A percentile compares a stretch with the other conserved stretches of the same genome.
Conservation (phyloP, 2,888 invertebrate species). For the Tenthredo distinguenda region DNA sequence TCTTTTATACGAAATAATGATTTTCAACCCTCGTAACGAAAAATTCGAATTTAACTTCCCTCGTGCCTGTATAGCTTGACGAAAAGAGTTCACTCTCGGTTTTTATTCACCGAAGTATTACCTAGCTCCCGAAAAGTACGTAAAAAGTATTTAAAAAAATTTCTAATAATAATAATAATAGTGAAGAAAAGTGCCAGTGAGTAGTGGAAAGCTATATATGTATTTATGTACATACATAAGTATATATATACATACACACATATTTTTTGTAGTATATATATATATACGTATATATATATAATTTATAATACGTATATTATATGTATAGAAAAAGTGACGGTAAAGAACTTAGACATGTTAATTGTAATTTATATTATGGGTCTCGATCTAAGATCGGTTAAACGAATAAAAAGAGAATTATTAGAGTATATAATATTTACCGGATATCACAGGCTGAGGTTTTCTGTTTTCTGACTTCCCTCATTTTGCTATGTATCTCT, state of each 20-base stretch:
- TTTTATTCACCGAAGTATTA: background rate
- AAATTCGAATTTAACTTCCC: too few species aligned
- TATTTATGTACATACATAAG: background rate
- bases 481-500: conserved; percentile 35
- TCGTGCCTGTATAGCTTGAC: background rate
- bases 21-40: too few species aligned
- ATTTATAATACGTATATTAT: conserved; percentile 6
- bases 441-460: conserved; percentile 28
- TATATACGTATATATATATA: background rate
- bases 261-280: background rate
- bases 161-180: conserved; percentile 60
- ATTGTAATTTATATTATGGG: background rate
- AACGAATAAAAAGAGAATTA: conserved; percentile 46
- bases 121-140: background rate
- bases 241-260: background rate
- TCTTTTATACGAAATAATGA: too few species aligned
- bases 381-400: conserved; percentile 23
- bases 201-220: conserved; percentile 59
- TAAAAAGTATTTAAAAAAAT: background rate
- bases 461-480: conserved; percentile 47
- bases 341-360: conserved; percentile 23
- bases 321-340: conserved; percentile 25
- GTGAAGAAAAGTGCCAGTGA: conserved; percentile 70
- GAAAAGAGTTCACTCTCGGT: background rate
- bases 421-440: conserved; percentile 52